Base-by-base conservation (phyloP, 2,888 invertebrate genomes). In the Phragmatobia fuliginosa region DNA sequence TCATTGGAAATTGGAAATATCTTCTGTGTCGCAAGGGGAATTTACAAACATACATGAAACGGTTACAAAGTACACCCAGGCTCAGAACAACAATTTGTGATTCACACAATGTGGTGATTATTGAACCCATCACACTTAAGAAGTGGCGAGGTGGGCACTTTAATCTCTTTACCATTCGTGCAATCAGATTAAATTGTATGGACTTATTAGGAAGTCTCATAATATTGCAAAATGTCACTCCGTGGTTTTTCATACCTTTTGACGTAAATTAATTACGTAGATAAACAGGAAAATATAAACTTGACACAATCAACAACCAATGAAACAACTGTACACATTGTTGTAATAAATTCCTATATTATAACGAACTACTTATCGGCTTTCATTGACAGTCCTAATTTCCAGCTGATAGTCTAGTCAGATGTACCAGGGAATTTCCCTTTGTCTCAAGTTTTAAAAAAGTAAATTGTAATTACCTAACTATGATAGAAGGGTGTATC, bases 241-340 rank as follows among this genome's bases (percentile, higher is more conserved):
- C 38, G 41, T 59, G n/a, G 38, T 59, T 58, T 56, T 41, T 66
- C 45, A 41, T 49, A 33, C 14, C 31, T 41, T 41, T 66, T 41
- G 62, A 66, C 62, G 66, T 62, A 58, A 61, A 65, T 10, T 49
- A 49, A 49, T 75, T 68, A 74, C 72, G 75, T 72, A 36, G 32
- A 56, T 41, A 79, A 73, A 78, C 79, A 78, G 84, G 85, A 81
- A 87, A 86, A 87, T 67, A 85, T 77, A 62, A 72, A 28, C 64
- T 80, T 80, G 73, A 74, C 76, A 71, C 71, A 79, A 73, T 62
- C 73, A 52, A 28, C 56, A 73, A 70, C 75, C 83, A 78, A 49
- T 52, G 33, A 60, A 59, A 66, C 38, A 66, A 10, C 41, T 32
- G 25, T 41, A 66, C 41, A 59, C 28, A 66, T 31, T 21, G 32